A percentile compares a stretch with the other conserved stretches of the same genome.
phyloP scores from a whole-genome alignment of 2,888 invertebrate genomes.

The Drosophila austrosaltans region DNA sequence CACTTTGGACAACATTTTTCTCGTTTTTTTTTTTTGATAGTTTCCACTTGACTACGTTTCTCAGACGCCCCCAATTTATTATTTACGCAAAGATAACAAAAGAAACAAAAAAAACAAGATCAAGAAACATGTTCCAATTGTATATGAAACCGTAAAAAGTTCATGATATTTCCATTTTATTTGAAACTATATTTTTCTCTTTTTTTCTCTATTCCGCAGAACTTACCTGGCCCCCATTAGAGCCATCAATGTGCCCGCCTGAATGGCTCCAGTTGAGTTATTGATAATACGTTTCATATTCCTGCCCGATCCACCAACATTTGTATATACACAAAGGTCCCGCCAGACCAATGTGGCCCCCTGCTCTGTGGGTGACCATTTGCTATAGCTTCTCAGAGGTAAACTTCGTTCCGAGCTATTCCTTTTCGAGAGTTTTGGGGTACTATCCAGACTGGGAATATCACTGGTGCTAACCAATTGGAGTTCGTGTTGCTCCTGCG shows the following conservation, averaged over 20 bases:
- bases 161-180: background rate
- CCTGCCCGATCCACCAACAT: slow-evolving; percentile 81
- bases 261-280: slow-evolving; percentile 92
- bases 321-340: slow-evolving; percentile 89
- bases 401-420: slow-evolving; percentile 81
- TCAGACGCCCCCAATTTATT: slow-evolving; percentile 2
- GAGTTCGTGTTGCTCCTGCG: slow-evolving; percentile 59
- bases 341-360: slow-evolving; percentile 91
- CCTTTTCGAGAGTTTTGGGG: slow-evolving; percentile 75
- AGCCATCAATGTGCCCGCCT: slow-evolving; percentile 92
- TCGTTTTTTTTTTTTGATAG: background rate
- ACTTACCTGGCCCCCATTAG: slow-evolving; percentile 92
- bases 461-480: slow-evolving; percentile 54
- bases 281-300: slow-evolving; percentile 90
- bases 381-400: slow-evolving; percentile 84
- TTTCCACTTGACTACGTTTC: slow-evolving; percentile 32
- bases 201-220: background rate
- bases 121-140: background rate
- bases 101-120: background rate
- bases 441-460: slow-evolving; percentile 55
- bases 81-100: slow-evolving; percentile 3
- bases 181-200: slow-evolving; percentile 5
- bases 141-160: too few species aligned
- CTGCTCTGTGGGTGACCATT: slow-evolving; percentile 86
- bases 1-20: background rate